Evolutionary conservation across 2,797 vertebrate species (phyloP), one percentile per base, ranked within the genome.

Genomic region (Ctenopoma kingsleyae): DNA sequence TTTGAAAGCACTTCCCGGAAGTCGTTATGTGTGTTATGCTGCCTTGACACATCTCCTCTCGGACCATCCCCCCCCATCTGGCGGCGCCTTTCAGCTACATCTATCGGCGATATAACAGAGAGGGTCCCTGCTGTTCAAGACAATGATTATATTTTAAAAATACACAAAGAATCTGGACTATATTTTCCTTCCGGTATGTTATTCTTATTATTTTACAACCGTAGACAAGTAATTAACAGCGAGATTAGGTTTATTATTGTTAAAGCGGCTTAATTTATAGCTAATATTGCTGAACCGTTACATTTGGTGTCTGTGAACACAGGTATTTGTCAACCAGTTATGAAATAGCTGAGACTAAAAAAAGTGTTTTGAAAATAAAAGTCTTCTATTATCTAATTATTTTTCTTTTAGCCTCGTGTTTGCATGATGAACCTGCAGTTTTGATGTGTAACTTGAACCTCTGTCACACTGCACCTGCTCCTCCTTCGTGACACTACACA

Each of bases 1-100:
- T 87, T 67, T 85, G 86, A 78, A 86, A 62, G 57, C 15, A 8
- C 12, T 12, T 67, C 0, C 73, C 57, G 87, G 89, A 90, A 71
- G 48, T 41, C 0, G 0, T 0, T 3, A 0, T 10, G 10, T 16
- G 47, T 2, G 1, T 32, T 4, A 7, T 11, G 17, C 2, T 4
- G 3, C 1, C 54, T 86, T 81, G 48, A 70, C 61, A 2, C 17
- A 10, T 0, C 22, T 6, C 16, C n/a, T n/a, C 13, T 3, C 27
- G 71, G 81, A 91, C 87, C 90, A 88, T 91, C 88, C 88, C 91
- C 87, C 90, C 91, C 87, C 90, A 83, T 71, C 86, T 82, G 78
- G 72, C 36, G 72, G 75, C 72, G 80, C 25, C 74, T 53, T 19
- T 79, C 82, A 73, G 68, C n/a, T 17, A 16, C 67, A 15, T 43